Conservation (phyloP, 2,113 vertebrate genomes). For the Gyps fulvus region DNA sequence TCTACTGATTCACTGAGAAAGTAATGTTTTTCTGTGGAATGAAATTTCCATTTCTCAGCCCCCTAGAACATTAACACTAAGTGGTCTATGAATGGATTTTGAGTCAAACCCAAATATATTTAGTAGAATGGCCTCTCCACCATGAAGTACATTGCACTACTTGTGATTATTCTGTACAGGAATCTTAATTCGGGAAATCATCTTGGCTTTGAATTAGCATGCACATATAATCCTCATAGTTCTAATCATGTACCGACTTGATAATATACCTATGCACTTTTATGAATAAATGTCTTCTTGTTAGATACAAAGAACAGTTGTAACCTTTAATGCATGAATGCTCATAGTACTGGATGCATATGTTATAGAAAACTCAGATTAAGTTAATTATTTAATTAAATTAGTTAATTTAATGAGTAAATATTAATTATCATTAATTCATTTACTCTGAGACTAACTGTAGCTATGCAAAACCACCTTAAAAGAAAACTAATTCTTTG, state of each 20-base stretch:
- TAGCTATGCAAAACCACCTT: slow-evolving; percentile 21
- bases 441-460: neutral
- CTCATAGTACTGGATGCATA: neutral
- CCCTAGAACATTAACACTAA: neutral
- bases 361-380: neutral
- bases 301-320: neutral
- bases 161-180: neutral
- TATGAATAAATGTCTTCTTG: neutral
- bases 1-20: neutral
- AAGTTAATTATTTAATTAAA: slow-evolving; percentile 16
- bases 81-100: neutral
- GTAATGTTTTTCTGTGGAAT: fast-evolving
- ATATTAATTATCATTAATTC: slow-evolving; percentile 13
- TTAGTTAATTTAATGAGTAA: slow-evolving; percentile 4
- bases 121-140: neutral
- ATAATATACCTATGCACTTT: neutral
- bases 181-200: neutral
- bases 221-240: neutral
- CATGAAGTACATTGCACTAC: fast-evolving
- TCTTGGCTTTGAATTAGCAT: neutral
- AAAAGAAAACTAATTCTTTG: slow-evolving; percentile 27
- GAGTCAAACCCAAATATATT: neutral
- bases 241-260: neutral
- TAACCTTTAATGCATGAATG: neutral
- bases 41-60: neutral